Evolutionary conservation across 2,797 vertebrate species (phyloP), one percentile per base, ranked within the genome.

Genomic region (Ptychobarbus kaznakovi): DNA sequence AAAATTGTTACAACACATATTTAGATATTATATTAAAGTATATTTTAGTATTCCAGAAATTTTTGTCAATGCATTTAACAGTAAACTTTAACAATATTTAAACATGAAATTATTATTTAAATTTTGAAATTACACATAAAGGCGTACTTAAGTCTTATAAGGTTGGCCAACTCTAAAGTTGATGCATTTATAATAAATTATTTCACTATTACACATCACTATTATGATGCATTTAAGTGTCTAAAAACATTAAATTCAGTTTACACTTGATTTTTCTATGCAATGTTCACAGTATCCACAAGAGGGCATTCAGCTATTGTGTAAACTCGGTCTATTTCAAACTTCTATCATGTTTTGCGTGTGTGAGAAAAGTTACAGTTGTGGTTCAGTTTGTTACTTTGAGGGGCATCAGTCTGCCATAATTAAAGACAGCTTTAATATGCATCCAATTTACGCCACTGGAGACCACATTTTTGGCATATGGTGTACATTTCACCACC

Each of bases 351-450:
- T 42, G 25, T 35, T 44, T 18, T 4, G 28, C 28, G 18, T 38
- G 32, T 76, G 72, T 38, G 18, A 53, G 69, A 61, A 46, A 63
- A 8, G 53, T 28, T 32, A 32, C 69, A 74, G 53, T 32, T 44
- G 70, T 75, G 73, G 56, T 38, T 65, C 40, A 22, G 56, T 56
- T 70, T 38, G 69, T 44, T 63, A 32, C 79, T 68, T 32, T 58
- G 46, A 61, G 53, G 25, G 49, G n/a, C 49, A 82, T 68, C 65
- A 53, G 38, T 69, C 38, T 42, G 51, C 56, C 77, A 73, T 78
- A 73, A 80, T 73, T 85, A 80, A 73, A 72, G 42, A 77, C 51
- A 82, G 81, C 25, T 56, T 82, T 56, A 40, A 61, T 80, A 44
- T 11, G 20, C 65, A 53, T 81, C 65, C 63, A 53, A 38, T 69